Conservation (phyloP, 2,113 vertebrate genomes). For the Stomatorhinus ivindoensis region DNA sequence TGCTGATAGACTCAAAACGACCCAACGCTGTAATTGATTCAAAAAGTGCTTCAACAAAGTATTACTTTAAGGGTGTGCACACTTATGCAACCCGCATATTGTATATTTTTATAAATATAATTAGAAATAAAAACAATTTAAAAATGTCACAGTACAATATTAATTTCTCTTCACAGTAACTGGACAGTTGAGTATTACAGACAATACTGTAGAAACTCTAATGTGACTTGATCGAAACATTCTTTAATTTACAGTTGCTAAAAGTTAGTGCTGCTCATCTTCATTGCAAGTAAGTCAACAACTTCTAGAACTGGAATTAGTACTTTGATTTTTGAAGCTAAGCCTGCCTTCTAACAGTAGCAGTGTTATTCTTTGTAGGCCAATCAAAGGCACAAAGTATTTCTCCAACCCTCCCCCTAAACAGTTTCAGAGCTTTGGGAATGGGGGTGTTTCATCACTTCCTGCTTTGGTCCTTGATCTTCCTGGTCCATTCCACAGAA, state of each 20-base stretch:
- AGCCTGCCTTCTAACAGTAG: not conserved
- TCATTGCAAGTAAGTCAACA: not conserved
- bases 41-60: too few species aligned
- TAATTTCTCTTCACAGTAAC: not conserved
- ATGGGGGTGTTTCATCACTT: not conserved
- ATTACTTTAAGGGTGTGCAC: too few species aligned
- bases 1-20: too few species aligned
- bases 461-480: not conserved
- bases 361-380: not conserved
- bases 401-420: not conserved
- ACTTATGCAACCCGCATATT: too few species aligned
- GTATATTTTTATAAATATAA: too few species aligned
- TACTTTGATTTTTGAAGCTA: not conserved
- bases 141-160: not conserved
- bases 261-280: not conserved
- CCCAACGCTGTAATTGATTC: too few species aligned
- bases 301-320: not conserved
- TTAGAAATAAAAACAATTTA: not conserved
- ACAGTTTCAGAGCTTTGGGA: not conserved
- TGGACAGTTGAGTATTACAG: not conserved
- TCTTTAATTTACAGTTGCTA: not conserved
- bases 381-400: not conserved
- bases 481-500: slow-evolving; percentile 31
- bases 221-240: not conserved
- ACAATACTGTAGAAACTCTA: not conserved